Conservation (phyloP, 1,140 invertebrate species). For the Holotrichia oblita region DNA sequence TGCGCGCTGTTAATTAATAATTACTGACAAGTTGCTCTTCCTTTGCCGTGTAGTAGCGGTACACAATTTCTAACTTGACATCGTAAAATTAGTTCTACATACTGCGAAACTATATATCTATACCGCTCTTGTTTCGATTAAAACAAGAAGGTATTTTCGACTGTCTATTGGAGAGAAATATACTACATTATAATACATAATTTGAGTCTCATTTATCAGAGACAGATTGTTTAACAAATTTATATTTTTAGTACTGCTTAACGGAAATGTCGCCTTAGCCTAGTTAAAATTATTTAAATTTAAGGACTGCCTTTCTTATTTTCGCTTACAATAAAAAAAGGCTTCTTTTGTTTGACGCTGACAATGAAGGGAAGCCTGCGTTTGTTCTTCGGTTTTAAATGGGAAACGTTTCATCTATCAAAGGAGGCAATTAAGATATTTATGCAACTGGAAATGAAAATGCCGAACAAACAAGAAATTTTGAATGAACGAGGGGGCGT, state of each 20-base stretch:
- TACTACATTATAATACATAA: no score
- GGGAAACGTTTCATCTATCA: conserved; percentile 25
- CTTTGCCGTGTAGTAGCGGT: conserved; percentile 58
- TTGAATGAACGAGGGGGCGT: background rate
- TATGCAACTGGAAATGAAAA: conserved; percentile 33
- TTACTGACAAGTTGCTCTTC: conserved; percentile 64
- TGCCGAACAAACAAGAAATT: conserved; percentile 20
- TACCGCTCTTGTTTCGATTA: background rate
- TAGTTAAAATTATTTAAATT: no score
- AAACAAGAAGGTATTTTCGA: no score
- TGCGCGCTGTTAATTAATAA: conserved; percentile 65
- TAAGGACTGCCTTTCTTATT: no score
- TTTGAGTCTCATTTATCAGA: no score
- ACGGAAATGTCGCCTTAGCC: no score
- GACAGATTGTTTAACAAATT: no score
- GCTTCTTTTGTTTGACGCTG: background rate
- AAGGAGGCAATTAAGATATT: conserved; percentile 35
- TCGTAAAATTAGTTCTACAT: conserved; percentile 21
- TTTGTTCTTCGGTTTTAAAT: conserved; percentile 23
- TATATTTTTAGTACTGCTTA: no score
- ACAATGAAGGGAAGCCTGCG: conserved; percentile 1
- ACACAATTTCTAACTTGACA: conserved; percentile 48
- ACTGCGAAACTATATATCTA: background rate
- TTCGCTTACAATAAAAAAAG: background rate
- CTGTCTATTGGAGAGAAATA: no score